Evolutionary conservation across 2,797 vertebrate species (phyloP), one percentile per base, ranked within the genome.

Genomic region (Chaenodraco wilsoni): DNA sequence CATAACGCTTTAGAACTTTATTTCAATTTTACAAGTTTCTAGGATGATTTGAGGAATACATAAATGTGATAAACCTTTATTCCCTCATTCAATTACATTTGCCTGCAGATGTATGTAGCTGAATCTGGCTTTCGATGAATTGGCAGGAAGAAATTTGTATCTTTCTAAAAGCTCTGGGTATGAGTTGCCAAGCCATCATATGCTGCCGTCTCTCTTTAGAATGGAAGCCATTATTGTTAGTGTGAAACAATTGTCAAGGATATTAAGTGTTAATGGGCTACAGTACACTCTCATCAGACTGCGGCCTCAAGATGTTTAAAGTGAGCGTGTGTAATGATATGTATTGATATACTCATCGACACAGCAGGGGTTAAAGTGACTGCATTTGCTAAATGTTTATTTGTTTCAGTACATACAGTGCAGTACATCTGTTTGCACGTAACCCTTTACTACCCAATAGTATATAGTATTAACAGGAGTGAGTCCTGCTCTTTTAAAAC

Each of bases 251-350:
- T 55, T 79, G 44, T 73, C 61, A 43, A 65, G 52, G 48, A 74
- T 69, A 65, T 68, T 65, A 72, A 70, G 45, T 62, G 63, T 67
- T 67, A 82, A 81, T 70, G 60, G 60, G 52, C 54, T 13, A 17
- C 27, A 27, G 27, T 27, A 27, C 56, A 23, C 1, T 59, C 37
- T 44, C 50, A 61, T 65, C 31, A 33, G 17, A 71, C 64, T 64
- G 55, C 3, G 1, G 19, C 78, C 27, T 68, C 5, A 8, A 72
- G 41, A 10, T 72, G 66, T 82, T 62, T 66, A 55, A 14, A 40
- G 71, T 15, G 51, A 64, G 54, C 33, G n/a, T 68, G 15, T 23
- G 43, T 72, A 69, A 58, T 62, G 51, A 76, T 84, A 76, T 62
- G 54, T 40, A 48, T 48, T 14, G 37, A 37, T 74, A 45, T 17